Evolutionary conservation across 1,140 invertebrate genomes (phyloP), one percentile per base, ranked within the genome.

Genomic region (Magallana ariakensis): DNA sequence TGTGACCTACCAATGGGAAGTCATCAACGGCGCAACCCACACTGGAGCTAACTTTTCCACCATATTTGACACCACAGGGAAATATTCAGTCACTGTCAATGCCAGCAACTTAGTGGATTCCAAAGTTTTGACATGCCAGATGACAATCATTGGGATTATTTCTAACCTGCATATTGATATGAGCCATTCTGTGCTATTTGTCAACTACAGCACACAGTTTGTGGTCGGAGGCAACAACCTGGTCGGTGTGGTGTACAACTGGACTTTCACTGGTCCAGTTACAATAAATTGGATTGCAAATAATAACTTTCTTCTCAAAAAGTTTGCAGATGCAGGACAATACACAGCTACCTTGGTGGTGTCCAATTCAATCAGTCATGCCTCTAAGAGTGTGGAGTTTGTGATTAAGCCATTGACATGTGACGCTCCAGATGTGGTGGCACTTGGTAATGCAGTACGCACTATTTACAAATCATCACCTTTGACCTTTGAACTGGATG

Each of bases 391-490:
- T 11, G 70, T 89, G 56, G 58, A 70, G 13, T 92, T 92, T 86
- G 85, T 55, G 9, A 90, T 93, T 6, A 80, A 91, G 54, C 85
- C 87, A 4, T 84, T 93, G 10, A 81, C 66, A 11, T 93, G 93
- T 84, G 62, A 87, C 13, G 54, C 88, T 19, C 92, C 92, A 16
- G 33, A 19, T n/a, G 60, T 93, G 6, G 86, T 85, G 15, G 70
- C 83, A 1, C 88, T 89, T 33, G 91, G 91, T 1, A 62, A 56
- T 10, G 26, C 81, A 4, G 55, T 82, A 9, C 86, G 87, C n/a
- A 87, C 84, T 1, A 85, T 86, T 13, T 84, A 85, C 11, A 88
- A 90, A 26, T 92, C 92, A 11, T 60, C 85, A 33, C 53, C 70
- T 2, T 16, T 92, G 1, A 88, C 90, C 13, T 89, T 93, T 66